These are phyloP conservation scores for Gobionotothen gibberifrons DNA, from an alignment of 2,797 vertebrate genomes.

Conservation along the genomic window DNA sequence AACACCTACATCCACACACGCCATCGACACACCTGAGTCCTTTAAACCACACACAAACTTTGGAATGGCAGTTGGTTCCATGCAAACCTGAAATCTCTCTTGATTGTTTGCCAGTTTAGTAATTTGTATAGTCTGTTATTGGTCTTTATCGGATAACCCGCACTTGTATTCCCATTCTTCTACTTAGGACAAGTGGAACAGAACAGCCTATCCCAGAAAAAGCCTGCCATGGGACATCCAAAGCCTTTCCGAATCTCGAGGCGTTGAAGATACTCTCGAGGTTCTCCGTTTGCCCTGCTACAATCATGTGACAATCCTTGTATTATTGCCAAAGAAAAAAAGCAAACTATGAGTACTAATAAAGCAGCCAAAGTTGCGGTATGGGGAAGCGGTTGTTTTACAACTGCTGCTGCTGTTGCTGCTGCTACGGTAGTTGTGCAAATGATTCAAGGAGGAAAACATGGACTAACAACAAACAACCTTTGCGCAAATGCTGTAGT, in stretches of 20 bases:
- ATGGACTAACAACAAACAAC: constrained; percentile 43
- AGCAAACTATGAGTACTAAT: constrained; percentile 68
- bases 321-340: constrained; percentile 85
- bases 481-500: constrained; percentile 64
- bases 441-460: constrained; percentile 66
- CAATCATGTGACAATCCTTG: constrained; percentile 78
- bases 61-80: constrained; percentile 80
- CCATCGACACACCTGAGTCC: constrained; percentile 81
- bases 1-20: constrained; percentile 77
- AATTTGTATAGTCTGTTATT: constrained; percentile 43
- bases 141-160: constrained; percentile 48
- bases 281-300: constrained; percentile 78
- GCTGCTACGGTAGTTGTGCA: constrained; percentile 79
- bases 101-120: constrained; percentile 50
- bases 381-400: constrained; percentile 66
- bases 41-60: constrained; percentile 69
- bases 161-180: constrained; percentile 34
- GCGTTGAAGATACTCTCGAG: constrained; percentile 59
- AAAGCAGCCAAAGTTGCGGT: constrained; percentile 67
- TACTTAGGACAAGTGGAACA: constrained; percentile 48
- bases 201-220: constrained; percentile 57
- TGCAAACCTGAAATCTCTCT: constrained; percentile 81
- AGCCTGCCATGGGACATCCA: constrained; percentile 50
- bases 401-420: constrained; percentile 52
- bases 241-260: constrained; percentile 55